Evolutionary conservation across 2,888 invertebrate species (phyloP).

Genomic region (Agonopterix alstromeriana): DNA sequence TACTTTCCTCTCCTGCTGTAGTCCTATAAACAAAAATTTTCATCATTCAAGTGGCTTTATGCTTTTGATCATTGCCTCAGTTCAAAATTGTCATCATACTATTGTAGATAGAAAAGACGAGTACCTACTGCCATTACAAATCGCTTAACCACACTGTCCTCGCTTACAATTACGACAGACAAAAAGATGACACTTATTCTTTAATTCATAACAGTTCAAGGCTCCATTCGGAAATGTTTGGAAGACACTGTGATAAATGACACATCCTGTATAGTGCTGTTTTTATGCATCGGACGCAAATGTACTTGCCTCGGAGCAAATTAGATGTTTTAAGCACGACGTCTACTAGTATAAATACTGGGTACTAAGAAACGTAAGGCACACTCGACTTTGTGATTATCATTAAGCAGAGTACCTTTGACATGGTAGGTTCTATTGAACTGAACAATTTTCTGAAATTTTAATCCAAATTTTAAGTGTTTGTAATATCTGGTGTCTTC

Average conservation of each 20-base stretch:
- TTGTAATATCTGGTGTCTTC: no score
- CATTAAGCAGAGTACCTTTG: conserved; percentile 16
- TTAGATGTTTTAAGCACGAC: conserved; percentile 50
- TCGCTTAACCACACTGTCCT: not conserved
- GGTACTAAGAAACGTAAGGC: conserved; percentile 42
- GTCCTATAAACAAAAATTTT: no score
- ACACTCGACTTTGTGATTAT: conserved; percentile 32
- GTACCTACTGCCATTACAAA: no score
- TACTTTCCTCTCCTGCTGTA: no score
- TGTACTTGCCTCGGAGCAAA: conserved; percentile 46
- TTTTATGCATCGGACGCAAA: conserved; percentile 45
- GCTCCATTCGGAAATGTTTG: not conserved
- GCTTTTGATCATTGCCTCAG: no score
- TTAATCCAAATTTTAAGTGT: no score
- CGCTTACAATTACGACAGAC: not conserved
- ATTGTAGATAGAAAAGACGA: not conserved
- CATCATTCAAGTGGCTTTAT: no score
- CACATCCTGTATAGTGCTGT: conserved; percentile 14
- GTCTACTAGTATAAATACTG: conserved; percentile 49
- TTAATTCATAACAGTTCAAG: not conserved
- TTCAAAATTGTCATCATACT: no score
- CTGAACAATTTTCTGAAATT: no score
- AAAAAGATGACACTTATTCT: no score
- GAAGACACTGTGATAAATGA: conserved; percentile 1
- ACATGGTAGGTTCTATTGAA: conserved; percentile 33